A percentile compares a stretch with the other conserved stretches of the same genome.
Evolutionary conservation across 2,797 vertebrate species (phyloP).

Genomic region (Eulemur coronatus): DNA sequence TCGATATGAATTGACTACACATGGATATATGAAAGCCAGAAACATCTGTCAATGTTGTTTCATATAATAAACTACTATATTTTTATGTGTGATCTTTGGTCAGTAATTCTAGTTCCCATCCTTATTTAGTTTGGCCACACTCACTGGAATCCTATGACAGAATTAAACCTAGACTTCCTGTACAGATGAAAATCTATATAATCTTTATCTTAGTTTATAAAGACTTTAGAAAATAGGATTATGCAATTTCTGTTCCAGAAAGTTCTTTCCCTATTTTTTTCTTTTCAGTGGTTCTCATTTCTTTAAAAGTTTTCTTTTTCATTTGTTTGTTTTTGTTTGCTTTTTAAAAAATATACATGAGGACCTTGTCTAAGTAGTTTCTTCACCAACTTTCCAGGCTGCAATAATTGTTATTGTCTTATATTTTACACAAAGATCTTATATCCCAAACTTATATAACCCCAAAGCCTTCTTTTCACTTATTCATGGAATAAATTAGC

Average conservation of each 20-base stretch:
- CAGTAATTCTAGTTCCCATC: not conserved
- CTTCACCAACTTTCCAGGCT: not conserved
- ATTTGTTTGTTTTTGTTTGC: not conserved
- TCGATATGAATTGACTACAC: not conserved
- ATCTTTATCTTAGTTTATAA: conserved; percentile 37
- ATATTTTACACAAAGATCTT: not conserved
- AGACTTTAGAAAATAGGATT: not conserved
- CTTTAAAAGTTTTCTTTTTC: not conserved
- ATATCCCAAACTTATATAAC: not conserved
- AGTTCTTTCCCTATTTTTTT: not conserved
- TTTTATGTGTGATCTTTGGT: not conserved
- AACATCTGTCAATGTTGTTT: conserved; percentile 8
- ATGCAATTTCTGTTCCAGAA: not conserved
- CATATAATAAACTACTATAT: not conserved
- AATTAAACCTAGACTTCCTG: conserved; percentile 15
- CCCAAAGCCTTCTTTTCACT: not conserved
- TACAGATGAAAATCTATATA: not conserved
- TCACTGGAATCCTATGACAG: not conserved
- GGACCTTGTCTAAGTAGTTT: not conserved
- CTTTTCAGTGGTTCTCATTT: not conserved
- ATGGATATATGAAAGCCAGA: not conserved
- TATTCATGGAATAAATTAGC: not conserved
- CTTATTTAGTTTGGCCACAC: conserved; percentile 32
- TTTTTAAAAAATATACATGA: not conserved
- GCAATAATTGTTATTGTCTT: not conserved